A percentile compares a stretch with the other conserved stretches of the same genome.
Conservation (phyloP, 2,888 invertebrate species). For the Acanthococcus lagerstroemiae region DNA sequence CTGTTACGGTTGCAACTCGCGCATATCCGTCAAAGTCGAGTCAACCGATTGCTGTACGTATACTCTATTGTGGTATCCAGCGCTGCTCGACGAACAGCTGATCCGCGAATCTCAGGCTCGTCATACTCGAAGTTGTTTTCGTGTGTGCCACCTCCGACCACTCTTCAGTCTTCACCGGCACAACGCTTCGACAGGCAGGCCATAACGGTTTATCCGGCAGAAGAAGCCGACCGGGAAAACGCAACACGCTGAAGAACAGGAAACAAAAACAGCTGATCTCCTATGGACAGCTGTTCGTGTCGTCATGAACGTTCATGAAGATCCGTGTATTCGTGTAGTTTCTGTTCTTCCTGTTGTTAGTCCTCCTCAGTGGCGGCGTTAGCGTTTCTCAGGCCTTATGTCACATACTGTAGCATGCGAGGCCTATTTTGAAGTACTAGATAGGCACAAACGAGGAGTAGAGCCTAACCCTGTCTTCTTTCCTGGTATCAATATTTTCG, state of each 20-base stretch:
- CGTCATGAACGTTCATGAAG: constrained; percentile 14
- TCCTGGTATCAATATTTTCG: too few relatives aligned
- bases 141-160: background rate
- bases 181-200: background rate
- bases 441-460: too few relatives aligned
- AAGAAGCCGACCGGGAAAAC: background rate
- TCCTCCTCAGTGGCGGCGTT: too few relatives aligned
- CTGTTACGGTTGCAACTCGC: constrained; percentile 7
- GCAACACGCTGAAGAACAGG: background rate
- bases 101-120: too few relatives aligned
- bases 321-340: constrained; percentile 11
- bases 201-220: background rate
- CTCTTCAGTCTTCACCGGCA: background rate
- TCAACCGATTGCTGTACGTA: background rate
- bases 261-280: constrained; percentile 12
- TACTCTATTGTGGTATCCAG: too few relatives aligned
- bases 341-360: too few relatives aligned
- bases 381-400: too few relatives aligned
- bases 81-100: constrained; percentile 9
- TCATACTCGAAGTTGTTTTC: too few relatives aligned
- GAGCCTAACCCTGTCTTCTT: too few relatives aligned
- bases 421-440: too few relatives aligned
- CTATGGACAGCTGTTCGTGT: background rate
- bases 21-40: constrained; percentile 8
- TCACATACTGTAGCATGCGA: too few relatives aligned